phyloP scores from a whole-genome alignment of 2,113 vertebrate species.

The Willisornis vidua region DNA sequence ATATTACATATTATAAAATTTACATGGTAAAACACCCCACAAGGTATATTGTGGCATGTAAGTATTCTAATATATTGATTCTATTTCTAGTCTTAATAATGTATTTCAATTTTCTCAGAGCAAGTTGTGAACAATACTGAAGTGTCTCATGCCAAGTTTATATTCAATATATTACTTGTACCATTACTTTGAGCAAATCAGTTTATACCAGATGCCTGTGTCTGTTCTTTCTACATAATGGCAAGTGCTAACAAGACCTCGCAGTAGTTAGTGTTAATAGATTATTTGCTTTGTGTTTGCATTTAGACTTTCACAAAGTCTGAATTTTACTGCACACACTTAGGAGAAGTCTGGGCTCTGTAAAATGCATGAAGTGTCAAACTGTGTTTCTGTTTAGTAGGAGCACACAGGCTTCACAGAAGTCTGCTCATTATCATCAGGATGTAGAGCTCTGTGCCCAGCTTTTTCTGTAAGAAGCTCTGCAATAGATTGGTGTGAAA shows the following conservation, averaged over 20 bases:
- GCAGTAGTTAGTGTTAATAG: background rate
- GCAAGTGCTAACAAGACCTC: background rate
- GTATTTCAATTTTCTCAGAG: background rate
- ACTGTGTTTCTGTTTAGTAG: background rate
- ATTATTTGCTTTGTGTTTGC: background rate
- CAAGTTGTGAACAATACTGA: background rate
- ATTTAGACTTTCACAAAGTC: background rate
- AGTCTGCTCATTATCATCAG: background rate
- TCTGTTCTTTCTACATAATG: background rate
- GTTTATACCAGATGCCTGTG: background rate
- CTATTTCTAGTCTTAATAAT: background rate
- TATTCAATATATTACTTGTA: background rate
- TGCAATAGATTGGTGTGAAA: background rate
- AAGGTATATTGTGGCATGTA: background rate
- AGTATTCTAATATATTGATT: background rate
- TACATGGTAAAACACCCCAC: background rate
- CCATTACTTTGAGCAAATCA: background rate
- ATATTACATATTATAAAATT: background rate
- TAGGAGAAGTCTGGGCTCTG: background rate
- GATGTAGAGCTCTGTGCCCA: background rate
- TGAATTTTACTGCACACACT: background rate
- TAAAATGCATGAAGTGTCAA: background rate
- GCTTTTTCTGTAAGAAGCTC: background rate
- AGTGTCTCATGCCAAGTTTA: background rate
- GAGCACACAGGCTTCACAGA: background rate